A percentile compares a stretch with the other conserved stretches of the same genome.
phyloP scores from a whole-genome alignment of 2,888 invertebrate species.

The Drosophila paranaensis region DNA sequence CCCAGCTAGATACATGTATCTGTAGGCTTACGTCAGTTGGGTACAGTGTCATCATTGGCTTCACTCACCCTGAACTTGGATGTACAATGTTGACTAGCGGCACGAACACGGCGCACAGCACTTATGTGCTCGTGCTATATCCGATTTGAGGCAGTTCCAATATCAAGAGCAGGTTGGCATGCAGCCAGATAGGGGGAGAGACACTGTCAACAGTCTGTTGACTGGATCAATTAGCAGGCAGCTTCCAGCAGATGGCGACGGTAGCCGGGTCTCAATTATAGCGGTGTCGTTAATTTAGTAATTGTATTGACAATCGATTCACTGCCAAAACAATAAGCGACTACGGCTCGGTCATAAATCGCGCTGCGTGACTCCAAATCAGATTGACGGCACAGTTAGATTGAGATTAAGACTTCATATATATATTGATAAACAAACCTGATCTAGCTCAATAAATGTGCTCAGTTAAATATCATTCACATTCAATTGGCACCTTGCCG shows the following conservation, averaged over 20 bases:
- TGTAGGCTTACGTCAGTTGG: constrained; percentile 5
- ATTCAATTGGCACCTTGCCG: constrained; percentile 31
- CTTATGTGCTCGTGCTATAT: constrained; percentile 9
- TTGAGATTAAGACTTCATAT: neutral
- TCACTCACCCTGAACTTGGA: constrained; percentile 38
- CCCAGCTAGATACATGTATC: constrained; percentile 12
- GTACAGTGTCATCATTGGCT: constrained; percentile 14
- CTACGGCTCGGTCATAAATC: neutral
- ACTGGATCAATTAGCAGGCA: constrained; percentile 15
- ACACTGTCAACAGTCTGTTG: constrained; percentile 11
- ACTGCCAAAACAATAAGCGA: constrained; percentile 1
- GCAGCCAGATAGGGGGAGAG: neutral
- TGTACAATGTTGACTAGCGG: constrained; percentile 27
- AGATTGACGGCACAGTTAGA: constrained; percentile 1
- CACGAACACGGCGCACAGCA: constrained; percentile 1
- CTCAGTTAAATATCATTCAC: constrained; percentile 14
- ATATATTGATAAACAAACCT: constrained; percentile 17
- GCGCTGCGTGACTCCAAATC: constrained; percentile 11
- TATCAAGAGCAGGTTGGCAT: constrained; percentile 8
- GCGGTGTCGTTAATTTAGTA: constrained; percentile 31
- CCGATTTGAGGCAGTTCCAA: constrained; percentile 30
- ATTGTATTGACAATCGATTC: constrained; percentile 37
- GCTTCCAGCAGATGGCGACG: neutral
- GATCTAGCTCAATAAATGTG: constrained; percentile 31
- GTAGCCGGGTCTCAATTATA: constrained; percentile 26